Evolutionary conservation across 2,113 vertebrate species (phyloP).

Genomic region (Tiliqua scincoides): DNA sequence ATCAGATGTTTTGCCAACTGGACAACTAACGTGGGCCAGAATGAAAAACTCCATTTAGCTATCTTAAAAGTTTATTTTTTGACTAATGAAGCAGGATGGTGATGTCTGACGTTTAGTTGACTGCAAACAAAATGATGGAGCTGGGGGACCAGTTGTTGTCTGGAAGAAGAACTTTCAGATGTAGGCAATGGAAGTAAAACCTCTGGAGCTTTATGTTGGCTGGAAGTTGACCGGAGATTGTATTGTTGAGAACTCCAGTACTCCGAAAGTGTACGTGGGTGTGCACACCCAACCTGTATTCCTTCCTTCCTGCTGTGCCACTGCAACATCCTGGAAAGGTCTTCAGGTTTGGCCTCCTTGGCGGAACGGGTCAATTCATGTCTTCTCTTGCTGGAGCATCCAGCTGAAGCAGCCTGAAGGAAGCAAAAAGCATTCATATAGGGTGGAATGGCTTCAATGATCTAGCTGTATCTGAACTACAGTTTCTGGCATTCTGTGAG

Average conservation of each 20-base stretch:
- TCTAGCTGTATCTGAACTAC: not conserved
- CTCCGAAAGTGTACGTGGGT: not conserved
- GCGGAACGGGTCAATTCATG: not conserved
- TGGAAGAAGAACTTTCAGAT: not conserved
- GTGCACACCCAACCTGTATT: not conserved
- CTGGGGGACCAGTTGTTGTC: not conserved
- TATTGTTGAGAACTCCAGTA: not conserved
- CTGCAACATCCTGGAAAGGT: not conserved
- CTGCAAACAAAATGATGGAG: conserved; percentile 7
- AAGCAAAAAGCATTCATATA: not conserved
- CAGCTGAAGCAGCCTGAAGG: not conserved
- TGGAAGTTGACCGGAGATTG: not conserved
- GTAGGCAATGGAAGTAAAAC: not conserved
- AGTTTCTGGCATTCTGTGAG: not conserved
- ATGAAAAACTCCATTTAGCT: conserved; percentile 41
- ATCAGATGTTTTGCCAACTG: conserved; percentile 47
- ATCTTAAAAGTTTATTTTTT: conserved; percentile 25
- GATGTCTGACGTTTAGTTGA: not conserved
- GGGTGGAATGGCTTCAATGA: not conserved
- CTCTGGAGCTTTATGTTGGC: not conserved
- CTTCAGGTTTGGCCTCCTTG: not conserved
- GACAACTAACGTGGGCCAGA: conserved; percentile 44
- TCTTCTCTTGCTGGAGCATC: not conserved
- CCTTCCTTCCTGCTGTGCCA: not conserved
- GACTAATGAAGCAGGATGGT: not conserved